Evolutionary conservation across 2,113 vertebrate species (phyloP), one percentile per base, ranked within the genome.

Genomic region (Brachyhypopomus gauderio): DNA sequence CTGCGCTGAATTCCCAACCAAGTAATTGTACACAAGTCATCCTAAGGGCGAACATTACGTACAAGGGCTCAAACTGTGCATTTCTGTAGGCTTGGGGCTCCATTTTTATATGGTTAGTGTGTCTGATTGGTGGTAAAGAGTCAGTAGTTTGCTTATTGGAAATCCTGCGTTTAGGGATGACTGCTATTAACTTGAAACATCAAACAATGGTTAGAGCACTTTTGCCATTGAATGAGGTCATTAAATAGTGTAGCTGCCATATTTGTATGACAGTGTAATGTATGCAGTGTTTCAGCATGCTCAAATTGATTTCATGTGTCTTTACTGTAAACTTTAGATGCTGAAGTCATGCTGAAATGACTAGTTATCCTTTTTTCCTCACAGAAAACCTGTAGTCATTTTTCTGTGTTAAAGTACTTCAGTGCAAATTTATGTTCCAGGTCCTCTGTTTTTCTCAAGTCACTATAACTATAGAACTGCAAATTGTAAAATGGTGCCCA

Each of bases 1-100:
- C 96, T 98, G 95, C 94, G 94, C 93, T 94, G 95, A 96, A 94
- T 94, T 95, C 94, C 94, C 94, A 94, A 90, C 88, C 83, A 82
- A 92, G 87, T 88, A 86, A 90, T 90, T 78, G 88, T 89, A 91
- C 87, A 88, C 80, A 27, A 83, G 89, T 87, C 80, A 85, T 78
- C 77, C 84, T 73, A 64, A 83, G 80, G 80, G 72, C 80, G 19
- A 77, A 73, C 64, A 71, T 79, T 71, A 72, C 67, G 25, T 9
- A 14, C 25, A 27, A 17, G 25, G n/a, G 55, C 23, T 59, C 14
- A 6, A 20, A 9, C 2, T 19, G 52, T 70, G 69, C 66, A 12
- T 60, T 58, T 58, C n/a, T 77, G 20, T 56, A 55, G 64, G 70
- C 76, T 41, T 69, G 5, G 48, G 48, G n/a, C 55, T 59, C 38